Percentiles rank a stretch among this genome's conserved stretches.
phyloP scores from a whole-genome alignment of 2,888 invertebrate species.

The Drosophila fungiperda region DNA sequence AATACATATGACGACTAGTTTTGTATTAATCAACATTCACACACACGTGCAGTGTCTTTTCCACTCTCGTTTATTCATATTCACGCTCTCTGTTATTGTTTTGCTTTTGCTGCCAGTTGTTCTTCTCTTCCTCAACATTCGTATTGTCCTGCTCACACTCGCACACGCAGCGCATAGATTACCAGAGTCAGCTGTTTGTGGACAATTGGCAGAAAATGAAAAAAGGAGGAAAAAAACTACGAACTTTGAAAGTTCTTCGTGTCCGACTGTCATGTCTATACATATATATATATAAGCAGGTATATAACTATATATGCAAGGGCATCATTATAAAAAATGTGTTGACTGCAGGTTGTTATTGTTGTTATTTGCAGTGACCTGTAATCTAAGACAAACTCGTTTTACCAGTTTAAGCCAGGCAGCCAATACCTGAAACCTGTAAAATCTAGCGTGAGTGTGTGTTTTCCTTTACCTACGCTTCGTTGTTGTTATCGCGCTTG shows the following conservation, averaged over 20 bases:
- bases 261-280: conserved; percentile 35
- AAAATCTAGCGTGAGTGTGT: conserved; percentile 48
- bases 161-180: conserved; percentile 9
- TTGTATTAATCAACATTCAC: conserved; percentile 5
- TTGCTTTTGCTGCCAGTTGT: conserved; percentile 68
- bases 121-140: conserved; percentile 35
- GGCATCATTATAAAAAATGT: conserved; percentile 27
- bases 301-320: conserved; percentile 27
- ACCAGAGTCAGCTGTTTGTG: conserved; percentile 69
- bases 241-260: conserved; percentile 48
- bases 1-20: not conserved
- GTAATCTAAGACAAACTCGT: conserved; percentile 72
- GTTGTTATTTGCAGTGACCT: conserved; percentile 57
- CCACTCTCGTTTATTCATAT: conserved; percentile 49
- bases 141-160: conserved; percentile 59
- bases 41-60: conserved; percentile 18
- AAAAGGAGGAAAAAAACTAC: conserved; percentile 32
- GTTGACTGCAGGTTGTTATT: conserved; percentile 60
- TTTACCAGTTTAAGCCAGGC: conserved; percentile 62
- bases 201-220: conserved; percentile 26
- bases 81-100: conserved; percentile 74
- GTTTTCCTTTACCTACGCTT: conserved; percentile 61
- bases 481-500: conserved; percentile 39
- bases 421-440: conserved; percentile 58
- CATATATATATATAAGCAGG: conserved; percentile 2